Conservation (phyloP, 2,888 invertebrate genomes). For the Drosophila pseudotakahashii region DNA sequence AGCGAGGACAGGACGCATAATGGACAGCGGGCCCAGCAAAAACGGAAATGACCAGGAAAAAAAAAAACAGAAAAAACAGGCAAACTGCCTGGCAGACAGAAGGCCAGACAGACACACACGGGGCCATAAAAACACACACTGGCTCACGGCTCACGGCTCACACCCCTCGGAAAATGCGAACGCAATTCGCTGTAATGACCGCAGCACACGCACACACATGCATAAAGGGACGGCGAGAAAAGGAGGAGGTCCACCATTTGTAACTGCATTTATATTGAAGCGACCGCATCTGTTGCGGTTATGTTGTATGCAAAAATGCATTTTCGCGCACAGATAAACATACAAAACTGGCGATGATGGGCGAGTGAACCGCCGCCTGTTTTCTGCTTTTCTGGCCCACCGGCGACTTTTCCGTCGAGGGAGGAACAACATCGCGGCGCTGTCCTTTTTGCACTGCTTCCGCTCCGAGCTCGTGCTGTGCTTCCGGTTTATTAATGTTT, state of each 20-base stretch:
- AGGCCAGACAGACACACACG: slow-evolving; percentile 9
- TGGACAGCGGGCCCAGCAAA: slow-evolving; percentile 54
- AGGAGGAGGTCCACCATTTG: slow-evolving; percentile 62
- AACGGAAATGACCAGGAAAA: slow-evolving; percentile 76
- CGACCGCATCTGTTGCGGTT: slow-evolving; percentile 80
- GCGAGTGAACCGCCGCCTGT: slow-evolving; percentile 27
- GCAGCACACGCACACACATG: slow-evolving; percentile 46
- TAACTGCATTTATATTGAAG: slow-evolving; percentile 80
- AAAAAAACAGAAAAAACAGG: slow-evolving; percentile 67
- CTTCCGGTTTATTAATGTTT: slow-evolving; percentile 77
- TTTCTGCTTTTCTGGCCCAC: not conserved
- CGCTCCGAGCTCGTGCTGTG: slow-evolving; percentile 58
- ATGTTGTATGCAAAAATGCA: slow-evolving; percentile 80
- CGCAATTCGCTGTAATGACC: slow-evolving; percentile 79
- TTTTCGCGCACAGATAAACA: slow-evolving; percentile 80
- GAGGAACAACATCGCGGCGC: slow-evolving; percentile 1
- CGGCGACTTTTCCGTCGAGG: slow-evolving; percentile 1
- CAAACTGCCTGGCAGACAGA: slow-evolving; percentile 35
- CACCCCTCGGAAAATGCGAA: slow-evolving; percentile 50
- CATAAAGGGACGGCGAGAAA: slow-evolving; percentile 2
- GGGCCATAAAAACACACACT: slow-evolving; percentile 61
- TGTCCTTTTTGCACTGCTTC: slow-evolving; percentile 65
- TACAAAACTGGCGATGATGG: slow-evolving; percentile 51
- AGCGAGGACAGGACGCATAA: slow-evolving; percentile 69
- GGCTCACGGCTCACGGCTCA: not conserved